phyloP scores from a whole-genome alignment of 2,113 vertebrate species.

The Lophura nycthemera region DNA sequence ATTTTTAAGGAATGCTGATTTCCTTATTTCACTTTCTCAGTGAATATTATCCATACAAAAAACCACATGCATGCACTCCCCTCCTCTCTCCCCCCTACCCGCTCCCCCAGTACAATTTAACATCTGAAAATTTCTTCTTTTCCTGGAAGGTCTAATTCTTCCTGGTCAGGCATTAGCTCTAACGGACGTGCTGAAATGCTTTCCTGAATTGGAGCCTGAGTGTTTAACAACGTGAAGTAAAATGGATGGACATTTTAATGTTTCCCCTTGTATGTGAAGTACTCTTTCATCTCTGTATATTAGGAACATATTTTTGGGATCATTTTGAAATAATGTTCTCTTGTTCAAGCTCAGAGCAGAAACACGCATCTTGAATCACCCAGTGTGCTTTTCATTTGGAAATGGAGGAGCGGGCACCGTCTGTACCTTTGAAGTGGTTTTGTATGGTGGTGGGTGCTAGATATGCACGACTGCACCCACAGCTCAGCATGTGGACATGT shows the following conservation, averaged over 20 bases:
- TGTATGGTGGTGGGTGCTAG: background rate
- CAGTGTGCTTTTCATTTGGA: conserved; percentile 70
- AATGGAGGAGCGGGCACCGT: background rate
- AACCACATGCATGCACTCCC: rapidly evolving
- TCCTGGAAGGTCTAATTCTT: background rate
- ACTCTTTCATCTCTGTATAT: conserved; percentile 70
- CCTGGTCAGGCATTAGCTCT: background rate
- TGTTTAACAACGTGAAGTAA: conserved; percentile 17
- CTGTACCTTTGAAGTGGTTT: conserved; percentile 53
- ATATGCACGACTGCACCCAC: background rate
- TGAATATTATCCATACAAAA: rapidly evolving
- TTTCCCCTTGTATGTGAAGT: conserved; percentile 54
- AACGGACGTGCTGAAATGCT: background rate
- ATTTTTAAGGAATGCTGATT: background rate
- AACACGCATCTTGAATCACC: conserved; percentile 72
- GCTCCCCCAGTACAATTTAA: background rate
- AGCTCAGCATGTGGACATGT: background rate
- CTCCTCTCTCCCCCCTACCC: no score
- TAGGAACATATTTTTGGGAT: conserved; percentile 75
- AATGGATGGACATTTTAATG: conserved; percentile 48
- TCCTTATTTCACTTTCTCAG: background rate
- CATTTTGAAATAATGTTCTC: conserved; percentile 70
- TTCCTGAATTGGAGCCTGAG: background rate
- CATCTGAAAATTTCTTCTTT: background rate
- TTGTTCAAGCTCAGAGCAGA: conserved; percentile 69